Conservation (phyloP, 2,888 invertebrate genomes). For the Epirrhoe alternata region DNA sequence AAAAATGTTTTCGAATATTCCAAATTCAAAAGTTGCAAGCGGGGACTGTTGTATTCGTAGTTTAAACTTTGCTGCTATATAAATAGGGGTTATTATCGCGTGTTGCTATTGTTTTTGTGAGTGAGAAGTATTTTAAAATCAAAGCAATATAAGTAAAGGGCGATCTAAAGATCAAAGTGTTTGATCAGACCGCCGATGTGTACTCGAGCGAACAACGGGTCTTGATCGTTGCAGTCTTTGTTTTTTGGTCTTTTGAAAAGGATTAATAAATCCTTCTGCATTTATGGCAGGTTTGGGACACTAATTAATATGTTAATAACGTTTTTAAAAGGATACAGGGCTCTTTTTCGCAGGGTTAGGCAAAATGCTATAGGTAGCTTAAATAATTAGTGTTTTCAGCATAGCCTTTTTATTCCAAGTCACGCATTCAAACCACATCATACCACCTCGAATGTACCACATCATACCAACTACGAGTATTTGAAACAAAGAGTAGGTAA, state of each 20-base stretch:
- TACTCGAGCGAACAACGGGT: slow-evolving; percentile 52
- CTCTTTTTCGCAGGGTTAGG: neutral
- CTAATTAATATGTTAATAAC: slow-evolving; percentile 6
- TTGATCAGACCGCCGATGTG: slow-evolving; percentile 71
- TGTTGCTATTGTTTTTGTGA: slow-evolving; percentile 52
- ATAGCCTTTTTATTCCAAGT: too few species aligned
- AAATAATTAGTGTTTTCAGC: too few species aligned
- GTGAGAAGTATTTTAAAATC: slow-evolving; percentile 57
- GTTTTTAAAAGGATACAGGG: neutral
- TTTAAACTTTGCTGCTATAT: slow-evolving; percentile 17
- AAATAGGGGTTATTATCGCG: slow-evolving; percentile 39
- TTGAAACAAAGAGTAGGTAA: too few species aligned
- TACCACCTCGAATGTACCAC: too few species aligned
- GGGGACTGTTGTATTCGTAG: neutral
- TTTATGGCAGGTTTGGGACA: slow-evolving; percentile 15
- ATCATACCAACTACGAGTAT: too few species aligned
- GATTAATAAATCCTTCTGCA: slow-evolving; percentile 15
- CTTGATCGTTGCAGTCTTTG: slow-evolving; percentile 65
- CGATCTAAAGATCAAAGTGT: slow-evolving; percentile 80
- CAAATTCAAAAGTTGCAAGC: slow-evolving; percentile 7
- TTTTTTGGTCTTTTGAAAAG: slow-evolving; percentile 15
- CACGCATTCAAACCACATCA: too few species aligned
- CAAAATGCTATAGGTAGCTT: too few species aligned
- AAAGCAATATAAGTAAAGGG: slow-evolving; percentile 79
- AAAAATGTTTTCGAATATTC: slow-evolving; percentile 11